Base-by-base conservation (phyloP, 1,140 invertebrate genomes). In the Scaptomyza pallida region DNA sequence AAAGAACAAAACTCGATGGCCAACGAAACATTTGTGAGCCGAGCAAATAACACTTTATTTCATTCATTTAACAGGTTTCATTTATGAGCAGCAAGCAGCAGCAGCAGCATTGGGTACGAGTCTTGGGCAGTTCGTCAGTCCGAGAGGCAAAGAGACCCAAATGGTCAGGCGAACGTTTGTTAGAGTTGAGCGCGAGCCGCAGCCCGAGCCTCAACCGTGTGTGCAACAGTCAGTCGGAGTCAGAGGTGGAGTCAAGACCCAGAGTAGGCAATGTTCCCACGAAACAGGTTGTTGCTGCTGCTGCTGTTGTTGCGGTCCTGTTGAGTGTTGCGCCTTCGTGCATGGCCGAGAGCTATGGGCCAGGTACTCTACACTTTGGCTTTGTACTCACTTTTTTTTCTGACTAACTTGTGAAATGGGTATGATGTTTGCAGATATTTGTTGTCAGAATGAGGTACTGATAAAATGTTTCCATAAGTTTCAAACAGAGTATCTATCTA, bases 251-350 rank as follows among this genome's bases (percentile, higher is more conserved):
- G 76, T 64, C 73, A 65, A 76, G 75, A 68, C 77, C 62, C 81
- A 83, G 82, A 82, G 79, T 89, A 89, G 89, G 89, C 78, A 90
- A 90, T 90, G 89, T 91, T 91, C 89, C 89, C 89, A 91, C 89
- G 89, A 89, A 91, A 91, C 89, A 90, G 89, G 89, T 91, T 91
- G 89, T 65, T 86, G 56, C 37, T 33, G 56, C 21, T 30, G 21
- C 48, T 47, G 16, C 68, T 37, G 45, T 37, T 48, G 65, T 48
- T n/a, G 21, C 52, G 19, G 51, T 69, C 64, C 71, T 70, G 68
- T 85, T 73, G 88, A 86, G 81, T 85, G 81, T 88, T 88, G 82
- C 78, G 75, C 55, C 72, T 85, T 85, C 75, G 80, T 85, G 80
- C 80, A 76, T 85, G 76, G 80, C 82, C 83, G 82, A 88, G 72